These are phyloP conservation scores for human DNA, from an alignment of 2,113 vertebrate genomes.

Conservation along the genomic window GRCh38 chr14:34083001-34083500, in stretches of 20 bases:
- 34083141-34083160: background rate
- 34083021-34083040: background rate
- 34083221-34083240: background rate
- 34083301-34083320: background rate
- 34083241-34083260: conserved; percentile 8
- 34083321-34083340: background rate
- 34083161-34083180: conserved; percentile 20
- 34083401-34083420: background rate
- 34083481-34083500: background rate
- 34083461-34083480: conserved; percentile 23
- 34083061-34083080: background rate
- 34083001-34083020: background rate
- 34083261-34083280: background rate
- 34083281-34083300: background rate
- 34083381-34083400: background rate
- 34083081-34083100: background rate
- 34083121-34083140: background rate
- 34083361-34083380: background rate
- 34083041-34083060: background rate
- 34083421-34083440: background rate
- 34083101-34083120: background rate
- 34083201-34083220: conserved; percentile 21
- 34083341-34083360: background rate
- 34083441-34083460: background rate
- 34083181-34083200: conserved; percentile 2